Evolutionary conservation across 2,797 vertebrate genomes (phyloP).

Genomic region (Pseudomugil tenellus): DNA sequence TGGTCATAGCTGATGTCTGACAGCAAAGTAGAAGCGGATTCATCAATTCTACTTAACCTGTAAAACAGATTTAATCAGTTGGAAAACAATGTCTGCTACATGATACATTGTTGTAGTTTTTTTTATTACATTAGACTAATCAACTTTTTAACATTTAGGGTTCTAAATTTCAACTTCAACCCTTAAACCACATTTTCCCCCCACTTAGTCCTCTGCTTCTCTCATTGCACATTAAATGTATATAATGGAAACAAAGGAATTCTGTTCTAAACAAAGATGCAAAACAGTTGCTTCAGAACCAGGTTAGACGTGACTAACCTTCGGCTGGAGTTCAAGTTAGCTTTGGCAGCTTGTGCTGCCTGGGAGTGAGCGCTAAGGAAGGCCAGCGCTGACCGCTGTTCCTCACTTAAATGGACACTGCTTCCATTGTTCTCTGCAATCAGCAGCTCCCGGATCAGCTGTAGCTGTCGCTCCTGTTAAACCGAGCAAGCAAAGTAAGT

Average conservation of each 20-base stretch:
- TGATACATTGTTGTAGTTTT: too few species aligned
- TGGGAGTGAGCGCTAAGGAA: slow-evolving; percentile 91
- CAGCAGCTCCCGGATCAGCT: slow-evolving; percentile 92
- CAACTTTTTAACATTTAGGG: too few species aligned
- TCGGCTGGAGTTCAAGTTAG: slow-evolving; percentile 83
- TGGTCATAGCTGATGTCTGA: slow-evolving; percentile 98
- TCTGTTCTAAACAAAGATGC: background rate
- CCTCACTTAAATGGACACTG: slow-evolving; percentile 91
- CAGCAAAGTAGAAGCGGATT: slow-evolving; percentile 90
- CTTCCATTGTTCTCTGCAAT: slow-evolving; percentile 87
- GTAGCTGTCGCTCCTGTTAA: slow-evolving; percentile 90
- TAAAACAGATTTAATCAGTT: slow-evolving; percentile 2
- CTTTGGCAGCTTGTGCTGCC: slow-evolving; percentile 67
- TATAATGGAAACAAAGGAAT: background rate
- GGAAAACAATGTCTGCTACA: too few species aligned
- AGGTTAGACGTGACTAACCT: slow-evolving; percentile 77
- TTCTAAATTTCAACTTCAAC: background rate
- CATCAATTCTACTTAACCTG: slow-evolving; percentile 90
- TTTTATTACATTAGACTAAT: too few species aligned
- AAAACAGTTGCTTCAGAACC: background rate
- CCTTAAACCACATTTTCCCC: background rate
- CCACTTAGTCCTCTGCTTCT: background rate
- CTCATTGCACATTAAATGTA: background rate
- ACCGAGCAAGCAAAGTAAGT: slow-evolving; percentile 12
- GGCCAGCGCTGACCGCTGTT: slow-evolving; percentile 91